Conservation (phyloP, 2,113 vertebrate genomes). For the Corythornis cristatus region DNA sequence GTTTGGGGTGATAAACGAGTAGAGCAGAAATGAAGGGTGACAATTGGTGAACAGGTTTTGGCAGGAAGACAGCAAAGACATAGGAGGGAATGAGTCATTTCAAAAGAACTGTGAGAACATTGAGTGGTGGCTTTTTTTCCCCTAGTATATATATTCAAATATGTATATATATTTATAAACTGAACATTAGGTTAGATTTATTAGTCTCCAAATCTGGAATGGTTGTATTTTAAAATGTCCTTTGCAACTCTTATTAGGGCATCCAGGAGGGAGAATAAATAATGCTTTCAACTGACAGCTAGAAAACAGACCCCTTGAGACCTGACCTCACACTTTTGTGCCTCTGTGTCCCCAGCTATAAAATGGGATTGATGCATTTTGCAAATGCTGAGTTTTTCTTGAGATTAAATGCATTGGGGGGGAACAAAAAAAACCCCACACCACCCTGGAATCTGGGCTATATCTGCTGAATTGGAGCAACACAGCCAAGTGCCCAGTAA, state of each 20-base stretch:
- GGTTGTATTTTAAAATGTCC: slow-evolving; percentile 2
- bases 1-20: slow-evolving; percentile 11
- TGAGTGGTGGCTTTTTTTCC: neutral
- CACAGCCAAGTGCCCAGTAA: neutral
- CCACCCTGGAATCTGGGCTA: neutral
- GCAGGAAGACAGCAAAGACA: slow-evolving; percentile 34
- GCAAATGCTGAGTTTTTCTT: neutral
- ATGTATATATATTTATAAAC: slow-evolving; percentile 3
- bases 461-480: neutral
- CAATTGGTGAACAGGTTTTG: slow-evolving; percentile 56
- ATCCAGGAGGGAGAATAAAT: neutral
- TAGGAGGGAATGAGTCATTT: slow-evolving; percentile 25
- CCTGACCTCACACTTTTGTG: neutral
- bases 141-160: slow-evolving; percentile 7
- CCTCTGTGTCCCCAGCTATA: neutral
- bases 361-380: slow-evolving; percentile 12
- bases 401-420: neutral
- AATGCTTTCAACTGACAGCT: neutral
- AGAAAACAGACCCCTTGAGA: neutral
- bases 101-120: slow-evolving; percentile 4
- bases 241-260: neutral
- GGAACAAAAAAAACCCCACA: too few relatives aligned
- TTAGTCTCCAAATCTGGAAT: slow-evolving; percentile 13
- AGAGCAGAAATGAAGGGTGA: slow-evolving; percentile 22
- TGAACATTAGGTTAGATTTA: slow-evolving; percentile 20